These are phyloP conservation scores for Drosophila asahinai DNA, from an alignment of 1,140 invertebrate genomes.

Conservation along the genomic window DNA sequence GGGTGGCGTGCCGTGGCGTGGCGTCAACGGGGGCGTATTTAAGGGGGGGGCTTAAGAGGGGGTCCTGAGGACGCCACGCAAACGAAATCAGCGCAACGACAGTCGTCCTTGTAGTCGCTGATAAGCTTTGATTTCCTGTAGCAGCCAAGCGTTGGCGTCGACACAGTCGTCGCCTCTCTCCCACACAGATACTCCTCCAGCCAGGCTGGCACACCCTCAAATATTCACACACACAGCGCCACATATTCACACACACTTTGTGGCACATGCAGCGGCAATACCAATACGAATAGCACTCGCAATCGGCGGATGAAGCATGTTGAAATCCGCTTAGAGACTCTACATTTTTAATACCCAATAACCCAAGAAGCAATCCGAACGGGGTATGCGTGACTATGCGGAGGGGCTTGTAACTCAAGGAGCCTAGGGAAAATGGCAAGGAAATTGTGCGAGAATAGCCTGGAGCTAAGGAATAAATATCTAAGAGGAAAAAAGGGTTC, in stretches of 20 bases:
- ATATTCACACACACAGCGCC: constrained; percentile 1
- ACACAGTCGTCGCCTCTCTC: constrained; percentile 48
- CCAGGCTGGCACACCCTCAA: not conserved
- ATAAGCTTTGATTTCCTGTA: constrained; percentile 66
- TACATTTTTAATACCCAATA: constrained; percentile 56
- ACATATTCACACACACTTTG: constrained; percentile 21
- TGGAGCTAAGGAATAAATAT: not conserved
- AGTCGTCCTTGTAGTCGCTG: constrained; percentile 62
- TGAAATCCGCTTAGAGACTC: constrained; percentile 56
- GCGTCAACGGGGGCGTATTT: not conserved
- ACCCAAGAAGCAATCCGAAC: constrained; percentile 21
- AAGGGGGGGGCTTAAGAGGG: constrained; percentile 4
- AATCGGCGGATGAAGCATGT: constrained; percentile 49
- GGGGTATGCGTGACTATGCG: constrained; percentile 23
- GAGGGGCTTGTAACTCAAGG: not conserved
- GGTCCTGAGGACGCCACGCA: constrained; percentile 27
- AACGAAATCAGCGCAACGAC: constrained; percentile 59
- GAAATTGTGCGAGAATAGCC: constrained; percentile 3
- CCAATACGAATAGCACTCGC: constrained; percentile 37
- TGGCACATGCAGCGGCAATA: constrained; percentile 32
- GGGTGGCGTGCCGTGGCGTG: not conserved
- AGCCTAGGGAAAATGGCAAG: not conserved
- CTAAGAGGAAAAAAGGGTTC: not conserved
- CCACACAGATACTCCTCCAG: constrained; percentile 15
- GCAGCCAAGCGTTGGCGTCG: constrained; percentile 49